A percentile compares a stretch with the other conserved stretches of the same genome.
These are phyloP conservation scores for Dendropsophus ebraccatus DNA, from an alignment of 2,113 vertebrate genomes.

Conservation along the genomic window DNA sequence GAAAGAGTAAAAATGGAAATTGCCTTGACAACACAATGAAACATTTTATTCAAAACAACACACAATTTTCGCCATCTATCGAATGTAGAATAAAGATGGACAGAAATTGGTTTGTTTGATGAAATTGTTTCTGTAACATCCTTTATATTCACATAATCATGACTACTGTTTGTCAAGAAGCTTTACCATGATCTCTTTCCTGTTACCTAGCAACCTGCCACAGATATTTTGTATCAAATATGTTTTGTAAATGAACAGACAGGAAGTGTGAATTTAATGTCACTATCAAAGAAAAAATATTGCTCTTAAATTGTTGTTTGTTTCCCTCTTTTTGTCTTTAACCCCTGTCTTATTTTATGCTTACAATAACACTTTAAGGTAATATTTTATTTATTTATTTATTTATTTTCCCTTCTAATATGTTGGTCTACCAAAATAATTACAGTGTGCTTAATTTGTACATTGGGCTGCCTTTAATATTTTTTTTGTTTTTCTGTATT, in stretches of 20 bases:
- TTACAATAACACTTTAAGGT: too few relatives aligned
- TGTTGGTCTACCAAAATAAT: too few relatives aligned
- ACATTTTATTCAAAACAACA: slow-evolving; percentile 52
- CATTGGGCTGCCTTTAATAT: too few relatives aligned
- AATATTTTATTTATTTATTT: too few relatives aligned
- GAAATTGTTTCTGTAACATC: slow-evolving; percentile 36
- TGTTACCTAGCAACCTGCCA: slow-evolving; percentile 43
- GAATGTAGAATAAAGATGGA: slow-evolving; percentile 31
- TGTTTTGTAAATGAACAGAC: slow-evolving; percentile 43
- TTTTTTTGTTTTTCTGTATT: too few relatives aligned
- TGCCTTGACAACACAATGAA: slow-evolving; percentile 27
- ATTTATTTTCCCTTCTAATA: too few relatives aligned
- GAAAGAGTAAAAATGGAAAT: slow-evolving; percentile 18
- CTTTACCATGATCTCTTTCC: slow-evolving; percentile 43
- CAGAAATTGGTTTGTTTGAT: slow-evolving; percentile 47
- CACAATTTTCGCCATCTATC: slow-evolving; percentile 34
- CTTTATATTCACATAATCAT: slow-evolving; percentile 47
- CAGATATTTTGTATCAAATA: slow-evolving; percentile 25
- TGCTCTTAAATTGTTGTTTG: slow-evolving; percentile 1
- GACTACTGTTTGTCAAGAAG: slow-evolving; percentile 38
- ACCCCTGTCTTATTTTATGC: too few relatives aligned
- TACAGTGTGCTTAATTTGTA: too few relatives aligned
- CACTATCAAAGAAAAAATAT: slow-evolving; percentile 20
- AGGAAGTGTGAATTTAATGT: slow-evolving; percentile 37
- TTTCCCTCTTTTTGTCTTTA: background rate